Conservation (phyloP, 2,113 vertebrate species). For the Stomatorhinus ivindoensis region DNA sequence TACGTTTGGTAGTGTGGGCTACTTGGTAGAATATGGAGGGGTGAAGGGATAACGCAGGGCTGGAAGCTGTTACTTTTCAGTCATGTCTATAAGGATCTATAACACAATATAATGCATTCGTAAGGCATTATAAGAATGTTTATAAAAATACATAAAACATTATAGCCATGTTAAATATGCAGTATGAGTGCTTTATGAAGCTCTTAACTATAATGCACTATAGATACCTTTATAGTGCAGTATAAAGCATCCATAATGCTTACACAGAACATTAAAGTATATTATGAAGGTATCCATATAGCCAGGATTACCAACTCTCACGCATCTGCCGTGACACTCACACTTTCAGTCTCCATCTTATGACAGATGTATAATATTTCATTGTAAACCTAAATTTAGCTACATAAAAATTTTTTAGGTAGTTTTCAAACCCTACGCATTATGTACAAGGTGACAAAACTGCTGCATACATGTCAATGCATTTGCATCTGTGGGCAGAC, state of each 20-base stretch:
- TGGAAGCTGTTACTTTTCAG: neutral
- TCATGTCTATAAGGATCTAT: neutral
- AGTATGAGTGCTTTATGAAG: neutral
- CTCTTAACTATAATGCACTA: neutral
- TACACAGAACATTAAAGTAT: neutral
- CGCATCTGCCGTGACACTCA: neutral
- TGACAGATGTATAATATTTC: no score
- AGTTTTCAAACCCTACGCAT: neutral
- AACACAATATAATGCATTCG: neutral
- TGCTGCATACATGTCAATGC: neutral
- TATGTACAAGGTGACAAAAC: neutral
- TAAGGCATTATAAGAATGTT: neutral
- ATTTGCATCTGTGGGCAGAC: no score
- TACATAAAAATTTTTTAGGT: no score
- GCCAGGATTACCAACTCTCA: neutral
- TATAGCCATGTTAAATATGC: neutral
- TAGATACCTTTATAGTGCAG: neutral
- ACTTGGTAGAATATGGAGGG: neutral
- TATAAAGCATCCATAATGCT: neutral
- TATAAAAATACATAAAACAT: neutral
- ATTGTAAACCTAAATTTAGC: no score
- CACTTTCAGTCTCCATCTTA: no score
- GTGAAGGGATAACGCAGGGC: neutral
- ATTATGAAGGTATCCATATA: neutral
- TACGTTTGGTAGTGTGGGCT: no score